phyloP scores from a whole-genome alignment of 2,888 invertebrate genomes.

The Drosophila mercatorum region DNA sequence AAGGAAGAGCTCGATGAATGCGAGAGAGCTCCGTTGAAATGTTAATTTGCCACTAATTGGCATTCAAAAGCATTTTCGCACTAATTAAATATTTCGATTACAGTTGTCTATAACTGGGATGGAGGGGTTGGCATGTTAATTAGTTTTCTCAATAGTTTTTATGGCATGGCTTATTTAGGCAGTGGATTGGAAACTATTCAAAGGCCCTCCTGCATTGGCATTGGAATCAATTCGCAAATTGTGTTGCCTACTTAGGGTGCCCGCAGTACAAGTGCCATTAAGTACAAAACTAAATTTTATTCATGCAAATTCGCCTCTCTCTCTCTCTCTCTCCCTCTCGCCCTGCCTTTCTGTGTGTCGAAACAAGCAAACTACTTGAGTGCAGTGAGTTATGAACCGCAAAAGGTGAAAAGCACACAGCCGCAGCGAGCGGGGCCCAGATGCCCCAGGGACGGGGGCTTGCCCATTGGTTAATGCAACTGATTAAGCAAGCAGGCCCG shows the following conservation, averaged over 20 bases:
- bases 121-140: constrained; percentile 51
- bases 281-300: constrained; percentile 64
- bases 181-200: constrained; percentile 74
- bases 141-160: constrained; percentile 41
- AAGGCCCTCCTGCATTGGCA: constrained; percentile 26
- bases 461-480: constrained; percentile 71
- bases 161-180: constrained; percentile 56
- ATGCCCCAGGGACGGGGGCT: constrained; percentile 1
- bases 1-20: constrained; percentile 22
- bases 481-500: constrained; percentile 60
- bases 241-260: constrained; percentile 66
- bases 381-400: constrained; percentile 71
- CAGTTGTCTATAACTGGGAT: constrained; percentile 30
- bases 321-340: constrained; percentile 10
- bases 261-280: constrained; percentile 25
- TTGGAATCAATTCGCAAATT: constrained; percentile 48
- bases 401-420: constrained; percentile 62
- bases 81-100: constrained; percentile 81
- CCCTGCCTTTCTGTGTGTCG: constrained; percentile 15
- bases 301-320: constrained; percentile 63
- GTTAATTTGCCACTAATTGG: constrained; percentile 81
- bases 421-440: constrained; percentile 3
- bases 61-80: constrained; percentile 80
- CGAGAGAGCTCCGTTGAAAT: constrained; percentile 55
- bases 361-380: constrained; percentile 63